Percentiles rank a stretch among this genome's conserved stretches.
Conservation (phyloP, 2,797 vertebrate genomes). For the Peromyscus nudipes region DNA sequence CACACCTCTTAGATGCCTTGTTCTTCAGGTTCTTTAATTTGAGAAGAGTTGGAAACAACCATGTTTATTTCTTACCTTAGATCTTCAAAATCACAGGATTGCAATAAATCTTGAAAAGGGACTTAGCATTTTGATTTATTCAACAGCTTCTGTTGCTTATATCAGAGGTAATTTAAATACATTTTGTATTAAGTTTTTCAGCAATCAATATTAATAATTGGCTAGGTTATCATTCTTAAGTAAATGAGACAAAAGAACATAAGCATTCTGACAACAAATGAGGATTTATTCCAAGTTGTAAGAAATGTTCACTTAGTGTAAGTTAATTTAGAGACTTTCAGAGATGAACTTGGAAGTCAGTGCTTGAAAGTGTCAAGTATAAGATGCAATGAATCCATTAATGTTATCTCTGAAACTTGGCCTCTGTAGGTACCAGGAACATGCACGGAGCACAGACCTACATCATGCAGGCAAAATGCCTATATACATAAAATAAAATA, state of each 20-base stretch:
- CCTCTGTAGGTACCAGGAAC: not conserved
- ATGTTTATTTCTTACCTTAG: not conserved
- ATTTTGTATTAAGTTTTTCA: conserved; percentile 50
- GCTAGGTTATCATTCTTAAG: conserved; percentile 48
- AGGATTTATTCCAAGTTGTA: conserved; percentile 30
- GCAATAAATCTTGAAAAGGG: conserved; percentile 35
- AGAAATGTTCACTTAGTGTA: conserved; percentile 32
- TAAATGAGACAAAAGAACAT: conserved; percentile 45
- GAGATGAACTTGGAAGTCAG: conserved; percentile 57
- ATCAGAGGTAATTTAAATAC: not conserved
- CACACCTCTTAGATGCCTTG: not conserved
- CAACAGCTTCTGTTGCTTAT: not conserved
- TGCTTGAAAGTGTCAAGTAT: conserved; percentile 12
- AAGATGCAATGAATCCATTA: conserved; percentile 43
- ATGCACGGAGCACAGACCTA: not conserved
- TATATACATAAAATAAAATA: too few relatives aligned
- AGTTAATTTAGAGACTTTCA: conserved; percentile 46
- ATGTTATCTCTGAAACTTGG: not conserved
- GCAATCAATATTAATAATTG: conserved; percentile 50
- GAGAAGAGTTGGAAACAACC: not conserved
- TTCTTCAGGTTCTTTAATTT: conserved; percentile 48
- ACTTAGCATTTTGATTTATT: not conserved
- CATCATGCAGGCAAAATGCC: not conserved
- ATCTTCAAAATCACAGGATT: not conserved
- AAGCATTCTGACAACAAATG: conserved; percentile 24